Evolutionary conservation across 2,888 invertebrate species (phyloP).

Genomic region (Drosophila austrosaltans): DNA sequence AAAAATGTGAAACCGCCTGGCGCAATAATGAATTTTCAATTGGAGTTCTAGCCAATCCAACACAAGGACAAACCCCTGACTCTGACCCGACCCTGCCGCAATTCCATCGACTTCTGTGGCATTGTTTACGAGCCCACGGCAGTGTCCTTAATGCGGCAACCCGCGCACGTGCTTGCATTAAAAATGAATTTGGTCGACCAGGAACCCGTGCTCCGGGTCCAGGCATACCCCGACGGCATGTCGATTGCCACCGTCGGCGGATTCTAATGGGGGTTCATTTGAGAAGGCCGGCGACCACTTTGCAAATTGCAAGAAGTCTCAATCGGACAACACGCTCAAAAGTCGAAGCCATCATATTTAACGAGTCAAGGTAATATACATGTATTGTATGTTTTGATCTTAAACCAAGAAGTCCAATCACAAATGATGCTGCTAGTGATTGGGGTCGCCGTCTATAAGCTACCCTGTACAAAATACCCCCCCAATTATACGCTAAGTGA

Average conservation of each 20-base stretch:
- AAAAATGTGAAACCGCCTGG: constrained; percentile 19
- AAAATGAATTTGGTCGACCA: constrained; percentile 63
- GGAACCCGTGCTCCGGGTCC: background rate
- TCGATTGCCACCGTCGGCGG: constrained; percentile 13
- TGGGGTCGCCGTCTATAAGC: background rate
- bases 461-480: background rate
- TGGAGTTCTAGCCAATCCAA: constrained; percentile 36
- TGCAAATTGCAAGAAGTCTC: constrained; percentile 19
- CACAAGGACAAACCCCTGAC: constrained; percentile 39
- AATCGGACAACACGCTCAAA: constrained; percentile 12
- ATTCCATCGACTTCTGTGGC: constrained; percentile 49
- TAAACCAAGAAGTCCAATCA: background rate
- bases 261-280: constrained; percentile 10
- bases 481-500: too few species aligned
- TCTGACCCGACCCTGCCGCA: constrained; percentile 15
- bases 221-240: background rate
- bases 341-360: constrained; percentile 1
- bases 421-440: background rate
- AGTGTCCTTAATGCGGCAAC: constrained; percentile 43
- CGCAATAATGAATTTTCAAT: constrained; percentile 37
- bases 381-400: background rate
- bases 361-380: background rate
- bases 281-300: constrained; percentile 20
- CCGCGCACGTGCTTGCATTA: constrained; percentile 62
- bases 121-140: constrained; percentile 62